phyloP scores from a whole-genome alignment of 2,113 vertebrate genomes.

The Nansenia antarctica region DNA sequence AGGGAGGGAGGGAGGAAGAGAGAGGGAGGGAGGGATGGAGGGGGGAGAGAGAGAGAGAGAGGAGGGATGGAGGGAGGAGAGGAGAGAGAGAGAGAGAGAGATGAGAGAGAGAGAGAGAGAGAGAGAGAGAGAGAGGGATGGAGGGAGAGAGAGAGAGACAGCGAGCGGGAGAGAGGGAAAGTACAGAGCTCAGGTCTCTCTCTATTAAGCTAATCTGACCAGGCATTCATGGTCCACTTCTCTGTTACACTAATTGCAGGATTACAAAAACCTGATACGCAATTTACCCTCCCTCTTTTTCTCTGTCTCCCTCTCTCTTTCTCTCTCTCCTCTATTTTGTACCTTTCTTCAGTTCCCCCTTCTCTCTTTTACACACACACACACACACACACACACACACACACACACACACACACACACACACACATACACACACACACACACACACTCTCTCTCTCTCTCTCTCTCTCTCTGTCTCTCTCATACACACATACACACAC shows the following conservation, averaged over 20 bases:
- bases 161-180: no score
- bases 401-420: no score
- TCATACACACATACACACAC: neutral
- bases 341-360: neutral
- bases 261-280: slow-evolving; percentile 60
- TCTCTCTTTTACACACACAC: neutral
- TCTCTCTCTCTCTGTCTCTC: neutral
- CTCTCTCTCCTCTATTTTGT: neutral
- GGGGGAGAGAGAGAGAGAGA: neutral
- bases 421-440: neutral
- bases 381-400: no score
- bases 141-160: neutral
- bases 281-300: slow-evolving; percentile 25
- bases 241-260: slow-evolving; percentile 62
- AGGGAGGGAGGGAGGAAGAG: neutral
- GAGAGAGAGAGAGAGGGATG: neutral
- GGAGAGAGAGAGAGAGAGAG: neutral
- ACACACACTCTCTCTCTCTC: neutral
- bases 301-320: neutral
- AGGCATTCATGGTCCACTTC: slow-evolving; percentile 35
- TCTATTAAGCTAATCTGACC: slow-evolving; percentile 31
- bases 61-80: neutral
- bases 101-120: slow-evolving; percentile 3
- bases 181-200: neutral
- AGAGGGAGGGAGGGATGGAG: neutral